Evolutionary conservation across 2,888 invertebrate species (phyloP).

Genomic region (Dyspetes luteomarginatus): DNA sequence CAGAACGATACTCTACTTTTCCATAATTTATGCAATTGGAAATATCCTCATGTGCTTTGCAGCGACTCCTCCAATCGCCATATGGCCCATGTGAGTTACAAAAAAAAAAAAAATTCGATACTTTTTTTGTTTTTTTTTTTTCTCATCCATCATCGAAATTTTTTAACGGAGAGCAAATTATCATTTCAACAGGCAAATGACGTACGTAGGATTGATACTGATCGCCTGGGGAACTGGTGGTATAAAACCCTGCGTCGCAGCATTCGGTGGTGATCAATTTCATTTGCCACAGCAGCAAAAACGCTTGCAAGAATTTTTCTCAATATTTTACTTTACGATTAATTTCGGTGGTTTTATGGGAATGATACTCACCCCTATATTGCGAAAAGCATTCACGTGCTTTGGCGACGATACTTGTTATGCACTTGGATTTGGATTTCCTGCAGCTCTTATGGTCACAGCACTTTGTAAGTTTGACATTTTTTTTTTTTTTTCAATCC

Average conservation of each 20-base stretch:
- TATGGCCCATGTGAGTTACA: slow-evolving; percentile 85
- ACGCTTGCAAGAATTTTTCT: slow-evolving; percentile 90
- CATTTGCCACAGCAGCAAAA: slow-evolving; percentile 88
- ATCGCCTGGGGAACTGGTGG: slow-evolving; percentile 93
- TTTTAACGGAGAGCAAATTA: background rate
- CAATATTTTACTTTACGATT: slow-evolving; percentile 92
- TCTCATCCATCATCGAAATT: background rate
- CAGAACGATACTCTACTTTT: slow-evolving; percentile 90
- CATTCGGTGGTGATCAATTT: slow-evolving; percentile 95
- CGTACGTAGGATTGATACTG: slow-evolving; percentile 85
- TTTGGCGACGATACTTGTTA: slow-evolving; percentile 89
- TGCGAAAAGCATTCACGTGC: slow-evolving; percentile 88
- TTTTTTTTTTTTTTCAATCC: no score
- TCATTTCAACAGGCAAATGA: slow-evolving; percentile 82
- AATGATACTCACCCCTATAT: slow-evolving; percentile 89
- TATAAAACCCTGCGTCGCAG: slow-evolving; percentile 94
- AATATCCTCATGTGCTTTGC: slow-evolving; percentile 88
- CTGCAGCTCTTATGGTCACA: slow-evolving; percentile 88
- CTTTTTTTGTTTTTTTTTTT: background rate
- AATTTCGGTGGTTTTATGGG: slow-evolving; percentile 89
- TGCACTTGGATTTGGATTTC: slow-evolving; percentile 91
- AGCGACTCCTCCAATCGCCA: slow-evolving; percentile 85
- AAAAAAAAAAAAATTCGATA: no score
- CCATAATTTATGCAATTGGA: slow-evolving; percentile 89
- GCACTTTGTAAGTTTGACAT: slow-evolving; percentile 86